Base-by-base conservation (phyloP, 2,797 vertebrate species). In the Lacerta agilis region DNA sequence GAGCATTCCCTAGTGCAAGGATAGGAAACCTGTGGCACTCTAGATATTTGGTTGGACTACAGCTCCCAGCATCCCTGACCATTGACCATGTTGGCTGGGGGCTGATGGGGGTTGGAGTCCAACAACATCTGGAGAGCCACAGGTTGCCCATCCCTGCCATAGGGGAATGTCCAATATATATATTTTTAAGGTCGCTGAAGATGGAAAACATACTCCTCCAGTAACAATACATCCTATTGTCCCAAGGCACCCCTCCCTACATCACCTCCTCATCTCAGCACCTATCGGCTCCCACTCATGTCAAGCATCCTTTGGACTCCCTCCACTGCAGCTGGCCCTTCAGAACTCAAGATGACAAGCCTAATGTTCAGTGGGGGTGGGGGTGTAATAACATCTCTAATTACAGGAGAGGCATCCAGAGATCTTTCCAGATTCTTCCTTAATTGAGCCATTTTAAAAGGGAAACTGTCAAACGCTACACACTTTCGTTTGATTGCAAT, bases 341-440 rank as follows among this genome's bases (percentile, higher is more conserved):
- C 69, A 75, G 33, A 73, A 58, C 58, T 83, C 77, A 45, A 85
- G 61, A 87, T 77, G 86, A 84, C 71, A 87, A 64, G 43, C 69
- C 49, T 55, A 69, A 90, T 49, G 36, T 69, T 55, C 55, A 43
- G 20, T 27, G 73, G 45, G n/a, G 75, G 33, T 20, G 18, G 7
- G 11, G 7, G 8, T 7, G 61, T 82, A 85, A 85, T 45, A 55
- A 71, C 78, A 64, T 80, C 76, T 82, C 86, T 87, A 87, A 85
- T 90, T 90, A 85, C 49, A 85, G 86, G 78, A 90, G 77, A 87
- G 36, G 71, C 78, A 87, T 61, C 82, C 71, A 85, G 27, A 90
- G 82, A 81, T 80, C 89, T 90, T 90, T 87, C 82, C 89, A 76
- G 89, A 80, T 83, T 79, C 82, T 84, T 90, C 82, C 86, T 90